A percentile compares a stretch with the other conserved stretches of the same genome.
phyloP scores from a whole-genome alignment of 2,113 vertebrate genomes.

The Oophaga pumilio region DNA sequence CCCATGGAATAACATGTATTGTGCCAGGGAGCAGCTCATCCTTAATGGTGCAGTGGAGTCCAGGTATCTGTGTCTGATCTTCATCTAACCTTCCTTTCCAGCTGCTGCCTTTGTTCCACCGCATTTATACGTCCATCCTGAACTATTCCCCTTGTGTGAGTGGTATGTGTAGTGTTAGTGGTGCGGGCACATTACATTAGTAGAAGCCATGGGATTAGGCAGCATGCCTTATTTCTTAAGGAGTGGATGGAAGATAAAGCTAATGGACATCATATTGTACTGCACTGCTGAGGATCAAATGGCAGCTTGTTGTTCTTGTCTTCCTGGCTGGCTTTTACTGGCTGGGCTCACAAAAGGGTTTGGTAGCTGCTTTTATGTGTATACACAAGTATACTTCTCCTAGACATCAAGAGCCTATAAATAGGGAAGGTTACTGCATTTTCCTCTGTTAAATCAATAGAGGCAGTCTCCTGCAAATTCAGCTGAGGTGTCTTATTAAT shows the following conservation, averaged over 20 bases:
- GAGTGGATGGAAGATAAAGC: not conserved
- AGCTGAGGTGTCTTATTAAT: conserved; percentile 74
- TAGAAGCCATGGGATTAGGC: not conserved
- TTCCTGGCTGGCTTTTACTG: conserved; percentile 6
- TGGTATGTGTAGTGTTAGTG: conserved; percentile 68
- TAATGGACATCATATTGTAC: conserved; percentile 42
- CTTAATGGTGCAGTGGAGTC: not conserved
- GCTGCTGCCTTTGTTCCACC: not conserved
- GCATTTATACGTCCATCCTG: conserved; percentile 50
- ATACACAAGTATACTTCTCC: conserved; percentile 60
- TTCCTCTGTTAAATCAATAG: conserved; percentile 70
- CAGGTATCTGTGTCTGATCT: conserved; percentile 14
- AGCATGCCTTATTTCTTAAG: not conserved
- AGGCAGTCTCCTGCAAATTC: conserved; percentile 65
- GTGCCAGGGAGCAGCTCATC: not conserved
- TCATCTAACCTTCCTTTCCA: conserved; percentile 3
- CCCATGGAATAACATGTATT: conserved; percentile 2
- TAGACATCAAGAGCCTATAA: conserved; percentile 69
- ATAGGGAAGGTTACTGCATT: conserved; percentile 68
- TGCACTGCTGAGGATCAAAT: conserved; percentile 38
- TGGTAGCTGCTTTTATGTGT: conserved; percentile 62
- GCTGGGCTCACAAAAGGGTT: conserved; percentile 18
- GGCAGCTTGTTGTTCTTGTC: conserved; percentile 11
- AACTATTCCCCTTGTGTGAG: conserved; percentile 67
- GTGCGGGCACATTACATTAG: conserved; percentile 73